Evolutionary conservation across 1,140 invertebrate genomes (phyloP), one percentile per base, ranked within the genome.

Genomic region (Geopemphigus sp.): DNA sequence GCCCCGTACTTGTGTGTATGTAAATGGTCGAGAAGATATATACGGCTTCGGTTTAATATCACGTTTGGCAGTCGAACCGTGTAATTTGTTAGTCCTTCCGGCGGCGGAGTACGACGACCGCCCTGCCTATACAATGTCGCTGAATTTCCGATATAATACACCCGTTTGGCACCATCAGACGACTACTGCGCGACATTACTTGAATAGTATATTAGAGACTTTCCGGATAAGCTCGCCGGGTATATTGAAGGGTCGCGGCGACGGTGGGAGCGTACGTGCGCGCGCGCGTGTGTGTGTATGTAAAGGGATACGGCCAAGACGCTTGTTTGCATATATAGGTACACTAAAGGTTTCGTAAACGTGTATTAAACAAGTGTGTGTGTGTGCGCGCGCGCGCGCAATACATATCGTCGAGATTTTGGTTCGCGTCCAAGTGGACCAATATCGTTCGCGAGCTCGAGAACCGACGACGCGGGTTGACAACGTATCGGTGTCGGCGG

Each of bases 11-110:
- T n/a, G 24, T 26, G 17, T 72, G 32, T 22, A n/a, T n/a, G n/a
- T n/a, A n/a, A n/a, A n/a, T n/a, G n/a, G n/a, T 29, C 17, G n/a
- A 15, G 26, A 47, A n/a, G 29, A 66, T 68, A 29, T 70, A 26
- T 26, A 56, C 57, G 54, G 54, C 54, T 74, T 24, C 29, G 29
- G 47, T 72, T 72, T 74, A 45, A 59, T 74, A 74, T 74, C 72
- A 57, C 29, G 72, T 74, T 74, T 74, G 72, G 72, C 72, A 74
- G 72, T 59, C 50, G 54, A 74, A 74, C 54, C 54, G 72, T 74
- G 53, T 59, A 74, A 74, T 74, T 74, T 45, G 72, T 74, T 74
- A 59, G 54, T n/a, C n/a, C n/a, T n/a, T n/a, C n/a, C n/a, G n/a
- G n/a, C n/a, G n/a, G n/a, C n/a, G n/a, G n/a, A n/a, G n/a, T n/a